Percentiles rank a stretch among this genome's conserved stretches.
Evolutionary conservation across 2,797 vertebrate species (phyloP).

Genomic region (Fundulus diaphanus): DNA sequence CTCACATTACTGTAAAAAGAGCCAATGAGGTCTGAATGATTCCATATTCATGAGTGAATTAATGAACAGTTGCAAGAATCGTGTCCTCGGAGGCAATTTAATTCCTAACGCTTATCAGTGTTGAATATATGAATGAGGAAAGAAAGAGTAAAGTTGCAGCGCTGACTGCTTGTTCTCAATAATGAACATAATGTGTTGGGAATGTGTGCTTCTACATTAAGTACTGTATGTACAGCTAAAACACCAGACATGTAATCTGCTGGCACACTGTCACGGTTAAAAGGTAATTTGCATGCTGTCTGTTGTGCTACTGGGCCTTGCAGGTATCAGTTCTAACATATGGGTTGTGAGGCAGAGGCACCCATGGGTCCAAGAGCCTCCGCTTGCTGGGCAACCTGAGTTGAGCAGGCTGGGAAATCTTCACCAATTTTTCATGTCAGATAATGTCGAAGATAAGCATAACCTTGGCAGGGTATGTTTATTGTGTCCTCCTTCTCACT

Average conservation of each 20-base stretch:
- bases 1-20: constrained; percentile 69
- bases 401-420: constrained; percentile 26
- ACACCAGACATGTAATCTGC: constrained; percentile 39
- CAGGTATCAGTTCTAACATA: constrained; percentile 57
- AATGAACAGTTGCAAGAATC: constrained; percentile 66
- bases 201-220: constrained; percentile 31
- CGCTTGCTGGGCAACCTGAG: constrained; percentile 5
- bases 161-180: constrained; percentile 48
- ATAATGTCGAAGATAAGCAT: constrained; percentile 47
- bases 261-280: constrained; percentile 17
- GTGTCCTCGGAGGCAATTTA: constrained; percentile 68
- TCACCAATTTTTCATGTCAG: constrained; percentile 44
- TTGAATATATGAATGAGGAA: constrained; percentile 71
- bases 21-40: constrained; percentile 66
- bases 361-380: constrained; percentile 18
- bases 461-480: constrained; percentile 32
- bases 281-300: constrained; percentile 22
- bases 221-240: constrained; percentile 28
- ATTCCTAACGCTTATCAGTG: constrained; percentile 72
- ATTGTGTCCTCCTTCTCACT: constrained; percentile 18
- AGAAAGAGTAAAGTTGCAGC: constrained; percentile 38
- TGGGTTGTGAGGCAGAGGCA: constrained; percentile 21
- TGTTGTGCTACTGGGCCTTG: constrained; percentile 24
- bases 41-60: constrained; percentile 74
- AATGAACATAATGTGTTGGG: constrained; percentile 34